Percentiles rank a stretch among this genome's conserved stretches.
Conservation (phyloP, 2,113 vertebrate species). For the Leiothrix lutea region DNA sequence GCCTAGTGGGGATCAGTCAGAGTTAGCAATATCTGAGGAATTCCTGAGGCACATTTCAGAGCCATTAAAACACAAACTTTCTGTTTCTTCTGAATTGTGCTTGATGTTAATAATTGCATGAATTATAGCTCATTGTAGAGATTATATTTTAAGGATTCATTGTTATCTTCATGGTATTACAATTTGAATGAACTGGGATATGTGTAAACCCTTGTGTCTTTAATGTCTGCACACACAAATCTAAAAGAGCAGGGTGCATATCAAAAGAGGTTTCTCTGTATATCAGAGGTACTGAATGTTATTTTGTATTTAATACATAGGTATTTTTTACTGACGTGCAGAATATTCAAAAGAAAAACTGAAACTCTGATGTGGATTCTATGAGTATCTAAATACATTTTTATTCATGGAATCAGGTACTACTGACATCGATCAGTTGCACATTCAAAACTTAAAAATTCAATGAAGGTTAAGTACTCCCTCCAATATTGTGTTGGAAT, state of each 20-base stretch:
- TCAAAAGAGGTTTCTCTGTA: neutral
- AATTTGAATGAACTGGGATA: neutral
- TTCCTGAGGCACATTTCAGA: conserved; percentile 63
- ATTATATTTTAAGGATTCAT: neutral
- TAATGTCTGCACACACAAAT: neutral
- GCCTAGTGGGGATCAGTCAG: conserved; percentile 74
- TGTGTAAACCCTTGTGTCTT: neutral
- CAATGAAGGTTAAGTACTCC: neutral
- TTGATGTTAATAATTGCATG: neutral
- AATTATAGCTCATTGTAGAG: neutral
- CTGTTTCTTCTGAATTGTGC: neutral
- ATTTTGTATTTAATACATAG: neutral
- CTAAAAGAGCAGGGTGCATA: neutral
- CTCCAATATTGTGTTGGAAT: neutral
- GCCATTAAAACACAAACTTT: neutral
- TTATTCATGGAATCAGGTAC: neutral
- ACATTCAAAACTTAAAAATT: neutral
- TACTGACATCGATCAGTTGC: neutral
- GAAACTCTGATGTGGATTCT: neutral
- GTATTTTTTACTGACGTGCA: neutral
- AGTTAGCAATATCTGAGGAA: conserved; percentile 76
- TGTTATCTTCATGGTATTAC: neutral
- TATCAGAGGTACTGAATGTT: neutral
- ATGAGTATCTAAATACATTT: neutral
- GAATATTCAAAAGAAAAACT: neutral